Base-by-base conservation (phyloP, 2,113 vertebrate species). In the rabbit (Oryctolagus cuniculus) region DNA sequence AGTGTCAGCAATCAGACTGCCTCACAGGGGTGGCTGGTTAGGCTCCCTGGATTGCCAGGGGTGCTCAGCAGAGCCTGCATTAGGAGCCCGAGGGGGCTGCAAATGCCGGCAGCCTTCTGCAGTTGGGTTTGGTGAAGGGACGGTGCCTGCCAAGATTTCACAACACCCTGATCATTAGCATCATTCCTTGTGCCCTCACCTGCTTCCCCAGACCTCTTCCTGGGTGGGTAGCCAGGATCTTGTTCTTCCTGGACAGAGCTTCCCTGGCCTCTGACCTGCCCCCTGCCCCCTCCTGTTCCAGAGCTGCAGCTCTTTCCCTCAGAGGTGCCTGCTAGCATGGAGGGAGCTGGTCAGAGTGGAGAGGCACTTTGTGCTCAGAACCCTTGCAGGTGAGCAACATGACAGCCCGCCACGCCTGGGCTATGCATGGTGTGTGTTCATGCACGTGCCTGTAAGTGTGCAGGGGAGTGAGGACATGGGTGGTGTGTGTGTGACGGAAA, bases 281-380 rank as follows among this genome's bases (percentile, higher is more conserved):
- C 72, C 75, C 53, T 61, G 67, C 38, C 2, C 69, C 75, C 51
- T 87, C 86, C 44, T 70, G 92, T 67, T 83, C 74, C 55, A 94
- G 89, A 92, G 64, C 58, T 63, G 55, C 2, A 44, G 73, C 12
- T 72, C 77, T 95, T 88, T 94, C 69, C 64, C 29, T 21, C 34
- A 64, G 85, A 38, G 34, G 29, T 38, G 9, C 84, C 81, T 81
- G 81, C 85, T 90, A 44, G 88, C 31, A 70, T 83, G 81, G 53
- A 51, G 38, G 78, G 51, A 67, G 80, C 61, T 90, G 92, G 53
- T 81, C 75, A 53, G 81, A 90, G 53, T 80, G 74, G 72, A 85
- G 64, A 96, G 53, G 72, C 73, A 66, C 24, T 73, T 88, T 89
- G 78, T 55, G n/a, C 66, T 86, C 79, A 27, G 58, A 49, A 0